Evolutionary conservation across 2,797 vertebrate species (phyloP).

Genomic region (Sylvia borin): DNA sequence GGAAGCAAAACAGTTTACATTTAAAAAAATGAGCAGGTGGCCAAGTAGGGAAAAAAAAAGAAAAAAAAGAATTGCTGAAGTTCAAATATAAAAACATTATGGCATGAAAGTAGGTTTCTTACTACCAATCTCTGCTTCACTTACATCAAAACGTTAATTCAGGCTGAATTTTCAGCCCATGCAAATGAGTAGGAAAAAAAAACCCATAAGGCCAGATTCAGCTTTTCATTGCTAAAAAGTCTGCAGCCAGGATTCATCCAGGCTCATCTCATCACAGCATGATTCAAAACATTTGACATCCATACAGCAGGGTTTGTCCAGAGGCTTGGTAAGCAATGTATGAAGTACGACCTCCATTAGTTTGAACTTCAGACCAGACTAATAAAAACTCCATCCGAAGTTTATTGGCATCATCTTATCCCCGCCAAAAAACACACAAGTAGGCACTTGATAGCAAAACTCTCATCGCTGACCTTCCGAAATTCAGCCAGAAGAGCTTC

Average conservation of each 20-base stretch:
- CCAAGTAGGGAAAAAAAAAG: neutral
- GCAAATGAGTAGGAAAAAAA: accelerated
- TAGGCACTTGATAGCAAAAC: neutral
- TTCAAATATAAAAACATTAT: neutral
- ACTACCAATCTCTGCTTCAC: neutral
- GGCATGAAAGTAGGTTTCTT: neutral
- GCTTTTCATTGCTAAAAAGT: neutral
- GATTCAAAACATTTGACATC: neutral
- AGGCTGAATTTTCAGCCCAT: neutral
- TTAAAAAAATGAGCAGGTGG: accelerated
- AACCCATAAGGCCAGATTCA: neutral
- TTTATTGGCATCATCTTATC: neutral
- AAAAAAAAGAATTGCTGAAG: neutral
- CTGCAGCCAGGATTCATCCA: neutral
- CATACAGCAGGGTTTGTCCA: neutral
- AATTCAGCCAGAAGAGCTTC: neutral
- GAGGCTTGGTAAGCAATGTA: neutral
- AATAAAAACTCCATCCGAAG: neutral
- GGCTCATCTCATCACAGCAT: neutral
- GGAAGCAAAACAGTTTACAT: neutral
- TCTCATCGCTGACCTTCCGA: slow-evolving; percentile 18
- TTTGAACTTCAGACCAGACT: neutral
- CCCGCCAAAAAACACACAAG: neutral
- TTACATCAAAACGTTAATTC: neutral
- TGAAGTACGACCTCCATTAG: neutral